phyloP scores from a whole-genome alignment of 2,113 vertebrate genomes.

The Mirounga angustirostris region DNA sequence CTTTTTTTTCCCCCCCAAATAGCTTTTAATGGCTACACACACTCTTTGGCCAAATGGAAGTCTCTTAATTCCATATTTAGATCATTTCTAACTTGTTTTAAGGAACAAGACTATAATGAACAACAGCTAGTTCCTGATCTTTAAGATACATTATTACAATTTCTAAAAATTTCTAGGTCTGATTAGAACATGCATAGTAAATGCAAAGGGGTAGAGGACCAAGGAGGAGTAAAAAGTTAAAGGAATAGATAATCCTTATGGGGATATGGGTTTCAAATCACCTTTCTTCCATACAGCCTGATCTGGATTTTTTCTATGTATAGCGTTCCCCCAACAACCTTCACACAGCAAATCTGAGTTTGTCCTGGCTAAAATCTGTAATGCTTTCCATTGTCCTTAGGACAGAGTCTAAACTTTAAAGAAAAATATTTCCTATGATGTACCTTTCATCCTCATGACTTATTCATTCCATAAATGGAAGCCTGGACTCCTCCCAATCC shows the following conservation, averaged over 20 bases:
- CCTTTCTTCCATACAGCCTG: not conserved
- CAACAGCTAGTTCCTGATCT: not conserved
- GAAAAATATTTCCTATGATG: not conserved
- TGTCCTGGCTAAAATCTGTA: not conserved
- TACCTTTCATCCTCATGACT: not conserved
- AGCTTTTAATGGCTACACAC: not conserved
- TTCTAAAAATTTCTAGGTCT: not conserved
- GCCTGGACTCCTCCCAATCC: too few species aligned
- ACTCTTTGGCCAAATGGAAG: not conserved
- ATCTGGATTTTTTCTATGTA: not conserved
- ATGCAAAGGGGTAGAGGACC: not conserved
- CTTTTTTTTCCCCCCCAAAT: not conserved
- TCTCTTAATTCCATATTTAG: not conserved
- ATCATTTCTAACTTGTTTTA: slow-evolving; percentile 32
- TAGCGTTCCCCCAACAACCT: not conserved
- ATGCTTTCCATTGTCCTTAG: not conserved
- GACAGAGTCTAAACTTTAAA: not conserved
- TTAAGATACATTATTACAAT: not conserved
- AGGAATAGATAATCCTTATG: not conserved
- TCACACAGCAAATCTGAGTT: not conserved
- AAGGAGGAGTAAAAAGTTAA: not conserved
- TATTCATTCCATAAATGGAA: not conserved
- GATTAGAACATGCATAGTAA: not conserved
- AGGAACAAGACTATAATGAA: not conserved
- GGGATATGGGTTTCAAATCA: not conserved